These are phyloP conservation scores for Dermolepida albohirtum DNA, from an alignment of 2,888 invertebrate species.

Conservation along the genomic window DNA sequence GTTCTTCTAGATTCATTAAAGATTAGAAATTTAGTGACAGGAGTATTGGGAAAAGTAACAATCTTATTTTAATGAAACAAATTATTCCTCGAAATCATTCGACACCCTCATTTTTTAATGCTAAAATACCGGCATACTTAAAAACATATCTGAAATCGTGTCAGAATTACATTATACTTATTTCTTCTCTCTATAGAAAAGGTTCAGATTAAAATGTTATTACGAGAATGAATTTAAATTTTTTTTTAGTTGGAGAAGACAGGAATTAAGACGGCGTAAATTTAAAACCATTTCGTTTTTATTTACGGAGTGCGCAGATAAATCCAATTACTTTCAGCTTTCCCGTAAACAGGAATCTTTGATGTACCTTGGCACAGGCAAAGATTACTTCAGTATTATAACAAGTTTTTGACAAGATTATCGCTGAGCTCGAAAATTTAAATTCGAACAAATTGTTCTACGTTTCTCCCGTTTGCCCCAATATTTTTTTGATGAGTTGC, in stretches of 20 bases:
- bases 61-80: too few species aligned
- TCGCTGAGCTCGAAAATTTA: constrained; percentile 54
- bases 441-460: constrained; percentile 57
- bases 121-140: background rate
- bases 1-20: too few species aligned
- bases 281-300: constrained; percentile 53
- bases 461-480: too few species aligned
- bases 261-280: constrained; percentile 45
- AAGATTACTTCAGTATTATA: constrained; percentile 65
- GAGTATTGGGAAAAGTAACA: too few species aligned
- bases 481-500: too few species aligned
- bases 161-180: constrained; percentile 7
- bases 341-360: constrained; percentile 60
- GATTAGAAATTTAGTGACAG: too few species aligned
- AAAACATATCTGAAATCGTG: constrained; percentile 2
- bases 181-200: background rate
- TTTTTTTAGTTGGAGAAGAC: constrained; percentile 2
- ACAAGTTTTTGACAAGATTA: constrained; percentile 66
- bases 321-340: constrained; percentile 62
- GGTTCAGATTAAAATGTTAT: constrained; percentile 3
- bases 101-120: background rate
- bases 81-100: too few species aligned
- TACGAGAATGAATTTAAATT: constrained; percentile 3
- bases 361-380: constrained; percentile 56
- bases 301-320: constrained; percentile 53